Evolutionary conservation across 1,140 invertebrate genomes (phyloP).

Genomic region (Panagrolaimus sp.): DNA sequence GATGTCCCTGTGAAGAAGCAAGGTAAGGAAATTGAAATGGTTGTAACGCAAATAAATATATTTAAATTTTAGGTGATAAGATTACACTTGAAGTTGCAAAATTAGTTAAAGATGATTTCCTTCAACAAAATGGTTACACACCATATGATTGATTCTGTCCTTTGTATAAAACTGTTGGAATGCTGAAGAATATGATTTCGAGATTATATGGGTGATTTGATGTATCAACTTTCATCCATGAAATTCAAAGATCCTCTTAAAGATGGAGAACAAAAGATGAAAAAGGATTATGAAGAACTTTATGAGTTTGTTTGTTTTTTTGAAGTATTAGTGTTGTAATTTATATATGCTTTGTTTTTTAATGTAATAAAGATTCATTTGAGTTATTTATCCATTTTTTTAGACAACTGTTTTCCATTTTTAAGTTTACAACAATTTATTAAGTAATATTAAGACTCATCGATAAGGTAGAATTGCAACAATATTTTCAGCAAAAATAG

Average conservation of each 20-base stretch:
- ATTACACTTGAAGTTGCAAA: constrained; percentile 98
- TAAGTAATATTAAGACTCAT: no score
- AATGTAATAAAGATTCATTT: no score
- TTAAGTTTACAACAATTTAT: no score
- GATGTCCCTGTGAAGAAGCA: constrained; percentile 99
- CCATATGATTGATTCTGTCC: constrained; percentile 96
- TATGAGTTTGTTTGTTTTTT: no score
- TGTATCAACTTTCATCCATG: constrained; percentile 97
- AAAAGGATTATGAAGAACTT: constrained; percentile 88
- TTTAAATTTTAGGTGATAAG: constrained; percentile 95
- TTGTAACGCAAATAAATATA: no score
- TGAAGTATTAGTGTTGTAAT: no score
- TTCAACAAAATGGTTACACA: constrained; percentile 87
- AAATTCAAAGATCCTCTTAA: constrained; percentile 99
- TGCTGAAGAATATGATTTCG: constrained; percentile 96
- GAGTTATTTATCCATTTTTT: no score
- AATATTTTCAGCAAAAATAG: no score
- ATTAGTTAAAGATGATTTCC: constrained; percentile 95
- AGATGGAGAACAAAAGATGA: constrained; percentile 93
- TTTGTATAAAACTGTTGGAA: constrained; percentile 98
- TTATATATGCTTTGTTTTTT: no score
- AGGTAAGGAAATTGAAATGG: no score
- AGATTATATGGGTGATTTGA: constrained; percentile 87
- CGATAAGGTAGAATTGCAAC: no score
- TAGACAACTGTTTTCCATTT: no score